Percentiles rank a stretch among this genome's conserved stretches.
These are phyloP conservation scores for Amblyraja radiata DNA, from an alignment of 2,797 vertebrate species.

Conservation along the genomic window DNA sequence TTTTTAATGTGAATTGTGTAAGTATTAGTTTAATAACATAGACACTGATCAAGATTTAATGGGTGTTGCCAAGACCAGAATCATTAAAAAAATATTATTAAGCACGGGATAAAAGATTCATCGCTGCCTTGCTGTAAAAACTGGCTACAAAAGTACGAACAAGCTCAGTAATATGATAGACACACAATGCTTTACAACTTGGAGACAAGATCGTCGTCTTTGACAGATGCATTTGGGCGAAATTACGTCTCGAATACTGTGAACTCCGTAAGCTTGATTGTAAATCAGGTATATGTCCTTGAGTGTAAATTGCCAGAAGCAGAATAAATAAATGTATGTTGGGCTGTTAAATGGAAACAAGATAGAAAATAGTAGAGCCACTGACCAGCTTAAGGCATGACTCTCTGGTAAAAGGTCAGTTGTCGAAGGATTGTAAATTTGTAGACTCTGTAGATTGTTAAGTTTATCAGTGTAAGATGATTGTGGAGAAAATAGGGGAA, in stretches of 20 bases:
- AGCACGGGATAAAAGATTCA: background rate
- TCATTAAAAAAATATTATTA: too few relatives aligned
- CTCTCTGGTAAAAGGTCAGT: too few relatives aligned
- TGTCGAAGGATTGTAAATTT: too few relatives aligned
- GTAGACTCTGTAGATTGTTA: too few relatives aligned
- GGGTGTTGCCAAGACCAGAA: too few relatives aligned
- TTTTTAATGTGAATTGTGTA: background rate
- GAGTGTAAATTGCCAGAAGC: too few relatives aligned
- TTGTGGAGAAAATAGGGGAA: too few relatives aligned
- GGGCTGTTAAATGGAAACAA: too few relatives aligned
- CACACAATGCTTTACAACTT: background rate
- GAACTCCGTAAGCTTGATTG: background rate
- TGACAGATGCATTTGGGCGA: background rate
- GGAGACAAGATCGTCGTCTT: background rate
- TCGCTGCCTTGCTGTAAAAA: background rate
- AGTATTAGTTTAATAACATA: background rate
- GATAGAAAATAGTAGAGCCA: too few relatives aligned
- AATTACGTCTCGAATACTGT: background rate
- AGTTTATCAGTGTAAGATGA: too few relatives aligned
- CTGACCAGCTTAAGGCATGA: too few relatives aligned
- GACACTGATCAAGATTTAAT: background rate
- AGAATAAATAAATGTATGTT: too few relatives aligned
- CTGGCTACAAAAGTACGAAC: background rate
- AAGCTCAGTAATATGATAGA: background rate
- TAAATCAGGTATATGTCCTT: background rate